These are phyloP conservation scores for Forpus xanthops DNA, from an alignment of 2,797 vertebrate genomes.

Conservation along the genomic window DNA sequence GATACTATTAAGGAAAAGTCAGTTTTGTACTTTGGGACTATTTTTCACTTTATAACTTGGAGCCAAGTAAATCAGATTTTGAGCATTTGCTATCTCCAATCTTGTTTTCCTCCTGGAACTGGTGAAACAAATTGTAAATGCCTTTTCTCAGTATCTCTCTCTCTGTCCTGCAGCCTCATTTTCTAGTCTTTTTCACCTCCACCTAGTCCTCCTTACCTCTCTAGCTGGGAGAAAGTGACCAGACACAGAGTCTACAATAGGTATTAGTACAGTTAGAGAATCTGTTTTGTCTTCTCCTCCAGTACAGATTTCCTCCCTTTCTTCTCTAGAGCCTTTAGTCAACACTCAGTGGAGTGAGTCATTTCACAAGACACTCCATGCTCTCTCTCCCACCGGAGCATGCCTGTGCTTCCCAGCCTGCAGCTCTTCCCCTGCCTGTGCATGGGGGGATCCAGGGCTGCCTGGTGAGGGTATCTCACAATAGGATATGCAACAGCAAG, in stretches of 20 bases:
- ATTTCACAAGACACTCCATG: not conserved
- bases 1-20: not conserved
- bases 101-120: not conserved
- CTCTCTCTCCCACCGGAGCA: not conserved
- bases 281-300: not conserved
- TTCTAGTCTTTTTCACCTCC: not conserved
- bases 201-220: not conserved
- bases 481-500: fast-evolving
- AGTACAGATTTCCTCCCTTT: not conserved
- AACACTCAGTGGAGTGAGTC: not conserved
- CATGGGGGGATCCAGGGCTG: not conserved
- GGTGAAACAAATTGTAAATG: not conserved
- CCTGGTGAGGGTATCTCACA: not conserved
- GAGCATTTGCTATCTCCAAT: not conserved
- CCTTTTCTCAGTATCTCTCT: not conserved
- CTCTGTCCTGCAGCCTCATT: not conserved
- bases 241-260: fast-evolving
- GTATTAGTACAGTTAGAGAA: not conserved
- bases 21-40: not conserved
- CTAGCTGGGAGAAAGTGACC: not conserved
- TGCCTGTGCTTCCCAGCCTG: not conserved
- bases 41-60: not conserved
- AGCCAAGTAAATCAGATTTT: not conserved
- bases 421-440: not conserved
- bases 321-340: not conserved